Base-by-base conservation (phyloP, 2,113 vertebrate species). In the Lampris megalopsis region DNA sequence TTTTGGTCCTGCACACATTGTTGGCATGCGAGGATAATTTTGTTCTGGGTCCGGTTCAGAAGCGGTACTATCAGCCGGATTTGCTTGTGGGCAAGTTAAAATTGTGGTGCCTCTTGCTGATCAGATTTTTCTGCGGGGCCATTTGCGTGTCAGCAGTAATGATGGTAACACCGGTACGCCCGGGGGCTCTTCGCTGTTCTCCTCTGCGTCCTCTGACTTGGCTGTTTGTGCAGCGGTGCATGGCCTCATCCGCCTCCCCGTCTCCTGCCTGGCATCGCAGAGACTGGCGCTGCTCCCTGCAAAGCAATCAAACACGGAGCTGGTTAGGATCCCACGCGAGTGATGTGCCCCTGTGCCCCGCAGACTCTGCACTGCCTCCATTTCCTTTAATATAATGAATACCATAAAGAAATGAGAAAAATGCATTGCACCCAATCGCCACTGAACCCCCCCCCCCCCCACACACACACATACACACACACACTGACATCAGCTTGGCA, bases 1-100 rank as follows among this genome's bases (percentile, higher is more conserved):
- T 82, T 24, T 83, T 48, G 70, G 81, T 36, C 57, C 61, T 37
- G 40, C 42, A 43, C 69, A 84, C 66, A 71, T 73, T 73, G 75
- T 65, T 69, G 59, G 64, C 42, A 45, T 66, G 63, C 9, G 0
- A 0, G 24, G 38, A 43, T 60, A 7, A 48, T 73, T 88, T 64
- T 73, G 10, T 66, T 54, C 48, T 42, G 43, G 63, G 68, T 68
- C 56, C 8, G 53, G 13, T 41, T 59, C 54, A 66, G 5, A 41
- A 65, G 70, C 10, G 7, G 43, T 2, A 7, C 10, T 3, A 24
- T 53, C n/a, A 9, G 7, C 24, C 10, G n/a, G 45, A 24, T 24
- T 35, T 37, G 54, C 63, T 71, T 40, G 3, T 60, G 47, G 41
- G 41, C 43, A 47, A 1, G 50, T 24, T 9, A 1, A 61, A 60